phyloP scores from a whole-genome alignment of 1,140 invertebrate genomes.

The Octopus sinensis region DNA sequence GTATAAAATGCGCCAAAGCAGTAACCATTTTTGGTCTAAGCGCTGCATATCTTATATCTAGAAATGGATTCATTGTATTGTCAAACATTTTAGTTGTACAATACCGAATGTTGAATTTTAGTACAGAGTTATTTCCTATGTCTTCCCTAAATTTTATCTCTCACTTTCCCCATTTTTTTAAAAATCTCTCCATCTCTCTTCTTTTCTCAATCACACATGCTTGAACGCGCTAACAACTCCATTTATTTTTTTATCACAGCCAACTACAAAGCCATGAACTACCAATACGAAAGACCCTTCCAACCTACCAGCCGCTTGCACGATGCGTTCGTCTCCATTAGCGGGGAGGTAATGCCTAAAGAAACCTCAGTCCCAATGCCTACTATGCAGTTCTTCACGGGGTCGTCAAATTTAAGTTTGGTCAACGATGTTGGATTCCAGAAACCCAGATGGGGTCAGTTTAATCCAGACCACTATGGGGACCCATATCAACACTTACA shows the following conservation, averaged over 20 bases:
- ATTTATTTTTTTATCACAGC: slow-evolving; percentile 31
- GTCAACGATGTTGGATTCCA: slow-evolving; percentile 40
- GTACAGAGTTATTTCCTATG: not conserved
- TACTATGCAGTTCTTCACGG: slow-evolving; percentile 40
- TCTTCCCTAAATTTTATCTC: not conserved
- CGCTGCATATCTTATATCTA: no score
- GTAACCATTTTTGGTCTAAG: no score
- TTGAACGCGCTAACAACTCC: not conserved
- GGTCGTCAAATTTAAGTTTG: slow-evolving; percentile 36
- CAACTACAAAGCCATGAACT: slow-evolving; percentile 51
- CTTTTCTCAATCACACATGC: not conserved
- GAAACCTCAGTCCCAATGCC: slow-evolving; percentile 41
- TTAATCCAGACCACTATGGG: slow-evolving; percentile 46
- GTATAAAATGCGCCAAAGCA: no score
- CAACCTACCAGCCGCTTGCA: slow-evolving; percentile 45
- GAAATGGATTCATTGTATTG: not conserved
- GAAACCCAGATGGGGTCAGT: slow-evolving; percentile 49
- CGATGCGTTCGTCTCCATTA: slow-evolving; percentile 41
- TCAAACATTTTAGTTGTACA: not conserved
- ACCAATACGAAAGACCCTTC: slow-evolving; percentile 47
- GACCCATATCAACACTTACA: slow-evolving; percentile 41
- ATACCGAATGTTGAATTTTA: no score
- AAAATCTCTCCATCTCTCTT: not conserved
- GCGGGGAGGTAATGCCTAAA: slow-evolving; percentile 45
- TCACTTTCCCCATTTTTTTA: slow-evolving; percentile 10